Evolutionary conservation across 2,113 vertebrate genomes (phyloP).

Genomic region (Leucoraja erinaceus): DNA sequence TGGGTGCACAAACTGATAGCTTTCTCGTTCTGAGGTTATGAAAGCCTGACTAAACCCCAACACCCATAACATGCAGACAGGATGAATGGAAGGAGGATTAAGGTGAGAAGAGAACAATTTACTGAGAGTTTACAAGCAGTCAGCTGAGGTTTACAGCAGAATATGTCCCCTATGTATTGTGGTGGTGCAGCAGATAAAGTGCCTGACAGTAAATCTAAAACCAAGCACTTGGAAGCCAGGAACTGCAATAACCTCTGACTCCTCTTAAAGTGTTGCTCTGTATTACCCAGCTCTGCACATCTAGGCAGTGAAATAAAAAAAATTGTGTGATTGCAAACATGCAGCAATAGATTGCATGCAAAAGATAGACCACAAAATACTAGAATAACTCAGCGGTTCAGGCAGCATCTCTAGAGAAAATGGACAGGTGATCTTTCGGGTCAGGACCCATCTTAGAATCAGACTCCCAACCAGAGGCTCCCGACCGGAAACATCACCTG

Average conservation of each 20-base stretch:
- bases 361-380: no score
- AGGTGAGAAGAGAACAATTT: neutral
- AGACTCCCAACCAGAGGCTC: no score
- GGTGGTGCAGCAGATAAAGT: neutral
- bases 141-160: neutral
- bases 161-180: neutral
- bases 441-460: no score
- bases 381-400: no score
- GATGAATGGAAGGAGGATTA: neutral
- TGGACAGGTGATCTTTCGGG: no score
- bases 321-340: no score
- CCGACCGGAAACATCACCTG: no score
- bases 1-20: neutral
- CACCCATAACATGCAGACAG: neutral
- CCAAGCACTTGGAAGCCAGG: neutral
- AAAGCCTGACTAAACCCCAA: neutral
- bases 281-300: neutral
- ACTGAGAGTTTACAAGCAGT: neutral
- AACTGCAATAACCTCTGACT: neutral
- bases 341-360: neutral
- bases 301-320: neutral
- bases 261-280: neutral
- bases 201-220: neutral
- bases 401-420: no score
- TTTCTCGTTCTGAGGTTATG: neutral